These are phyloP conservation scores for Liposcelis brunnea DNA, from an alignment of 2,888 invertebrate genomes.

Conservation along the genomic window DNA sequence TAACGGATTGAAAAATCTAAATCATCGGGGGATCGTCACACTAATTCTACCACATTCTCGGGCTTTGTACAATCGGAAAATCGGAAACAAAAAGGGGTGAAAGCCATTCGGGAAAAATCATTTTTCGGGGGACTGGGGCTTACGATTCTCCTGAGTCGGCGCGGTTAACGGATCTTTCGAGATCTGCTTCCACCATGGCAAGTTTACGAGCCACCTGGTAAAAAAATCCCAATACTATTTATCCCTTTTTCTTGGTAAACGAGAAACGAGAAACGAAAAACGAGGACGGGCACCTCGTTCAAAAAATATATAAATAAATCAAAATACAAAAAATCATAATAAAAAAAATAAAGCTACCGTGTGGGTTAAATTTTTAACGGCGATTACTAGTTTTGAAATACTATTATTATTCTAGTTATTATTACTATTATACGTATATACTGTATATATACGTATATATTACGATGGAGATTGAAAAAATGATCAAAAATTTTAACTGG, in stretches of 20 bases:
- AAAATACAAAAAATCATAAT: no score
- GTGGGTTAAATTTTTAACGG: no score
- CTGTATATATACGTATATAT: no score
- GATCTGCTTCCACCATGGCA: conserved; percentile 99
- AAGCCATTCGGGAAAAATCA: conserved; percentile 3
- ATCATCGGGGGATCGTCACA: background rate
- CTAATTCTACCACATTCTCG: background rate
- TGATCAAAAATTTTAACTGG: no score
- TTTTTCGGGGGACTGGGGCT: conserved; percentile 26
- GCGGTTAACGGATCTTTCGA: conserved; percentile 98
- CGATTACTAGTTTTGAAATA: no score
- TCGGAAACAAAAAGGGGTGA: background rate
- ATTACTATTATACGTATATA: no score
- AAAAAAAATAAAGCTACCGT: no score
- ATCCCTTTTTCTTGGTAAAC: background rate
- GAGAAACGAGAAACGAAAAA: background rate
- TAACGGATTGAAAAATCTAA: conserved; percentile 37
- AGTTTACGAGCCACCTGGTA: conserved; percentile 93
- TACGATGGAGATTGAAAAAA: no score
- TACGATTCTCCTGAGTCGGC: conserved; percentile 98
- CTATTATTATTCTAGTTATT: no score
- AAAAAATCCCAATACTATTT: background rate
- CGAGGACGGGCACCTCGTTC: no score
- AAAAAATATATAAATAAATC: no score
- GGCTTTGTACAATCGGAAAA: conserved; percentile 8